phyloP scores from a whole-genome alignment of 2,113 vertebrate genomes.

The Daboia siamensis region DNA sequence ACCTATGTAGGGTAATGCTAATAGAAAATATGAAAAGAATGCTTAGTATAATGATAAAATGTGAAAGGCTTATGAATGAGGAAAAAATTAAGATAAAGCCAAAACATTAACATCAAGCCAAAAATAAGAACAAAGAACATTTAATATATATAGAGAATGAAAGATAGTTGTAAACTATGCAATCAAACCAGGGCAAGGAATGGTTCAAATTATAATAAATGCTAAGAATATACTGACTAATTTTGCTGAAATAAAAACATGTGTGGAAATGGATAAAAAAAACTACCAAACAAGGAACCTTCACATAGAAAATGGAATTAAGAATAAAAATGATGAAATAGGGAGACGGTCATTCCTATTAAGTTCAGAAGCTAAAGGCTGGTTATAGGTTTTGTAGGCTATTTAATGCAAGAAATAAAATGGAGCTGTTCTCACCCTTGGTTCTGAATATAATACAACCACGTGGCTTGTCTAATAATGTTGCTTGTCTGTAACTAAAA shows the following conservation, averaged over 20 bases:
- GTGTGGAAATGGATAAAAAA: neutral
- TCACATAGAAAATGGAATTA: neutral
- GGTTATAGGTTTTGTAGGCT: neutral
- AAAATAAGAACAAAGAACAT: neutral
- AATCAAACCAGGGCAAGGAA: neutral
- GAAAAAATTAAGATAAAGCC: neutral
- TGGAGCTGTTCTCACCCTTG: neutral
- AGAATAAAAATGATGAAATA: neutral
- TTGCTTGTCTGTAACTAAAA: neutral
- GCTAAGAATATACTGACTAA: neutral
- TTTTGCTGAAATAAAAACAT: neutral
- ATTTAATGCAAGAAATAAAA: neutral
- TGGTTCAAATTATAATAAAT: neutral
- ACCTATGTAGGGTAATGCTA: neutral
- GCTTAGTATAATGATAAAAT: neutral
- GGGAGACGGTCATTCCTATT: neutral
- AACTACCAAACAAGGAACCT: neutral
- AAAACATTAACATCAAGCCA: neutral
- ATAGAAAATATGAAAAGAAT: neutral
- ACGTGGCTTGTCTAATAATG: neutral
- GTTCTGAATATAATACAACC: neutral
- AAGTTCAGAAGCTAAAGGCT: neutral
- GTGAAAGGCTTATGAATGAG: neutral
- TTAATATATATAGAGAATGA: neutral
- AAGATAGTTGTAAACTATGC: neutral